Conservation (phyloP, 2,113 vertebrate genomes). For the Phoenicopterus ruber region DNA sequence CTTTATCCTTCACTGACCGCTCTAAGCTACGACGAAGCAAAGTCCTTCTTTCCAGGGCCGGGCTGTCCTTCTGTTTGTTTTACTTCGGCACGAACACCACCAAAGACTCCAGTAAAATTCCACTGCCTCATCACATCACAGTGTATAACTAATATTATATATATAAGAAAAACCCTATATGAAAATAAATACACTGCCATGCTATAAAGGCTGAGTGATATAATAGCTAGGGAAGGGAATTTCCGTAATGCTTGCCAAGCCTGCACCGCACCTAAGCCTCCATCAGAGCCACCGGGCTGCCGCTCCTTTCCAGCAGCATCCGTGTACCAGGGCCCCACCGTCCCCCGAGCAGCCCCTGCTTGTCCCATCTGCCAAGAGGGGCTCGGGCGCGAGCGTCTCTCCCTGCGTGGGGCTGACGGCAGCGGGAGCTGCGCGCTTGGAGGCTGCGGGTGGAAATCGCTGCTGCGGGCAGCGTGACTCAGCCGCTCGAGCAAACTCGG, state of each 20-base stretch:
- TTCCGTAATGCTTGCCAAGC: background rate
- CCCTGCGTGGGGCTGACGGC: fast-evolving
- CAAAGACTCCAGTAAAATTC: background rate
- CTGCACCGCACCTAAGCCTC: fast-evolving
- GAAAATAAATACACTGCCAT: background rate
- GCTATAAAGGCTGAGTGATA: background rate
- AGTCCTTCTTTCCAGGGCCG: background rate
- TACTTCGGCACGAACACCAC: background rate
- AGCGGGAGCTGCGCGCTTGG: fast-evolving
- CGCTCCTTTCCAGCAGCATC: fast-evolving
- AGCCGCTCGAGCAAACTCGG: background rate
- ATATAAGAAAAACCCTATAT: too few relatives aligned
- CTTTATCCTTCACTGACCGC: background rate
- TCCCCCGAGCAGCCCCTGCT: background rate
- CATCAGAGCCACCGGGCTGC: fast-evolving
- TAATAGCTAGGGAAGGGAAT: background rate
- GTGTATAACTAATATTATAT: background rate
- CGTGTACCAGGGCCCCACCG: fast-evolving
- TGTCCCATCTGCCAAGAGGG: fast-evolving
- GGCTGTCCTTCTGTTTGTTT: background rate
- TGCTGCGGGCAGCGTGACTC: background rate
- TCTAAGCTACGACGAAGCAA: background rate
- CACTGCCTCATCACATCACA: background rate
- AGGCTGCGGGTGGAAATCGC: background rate
- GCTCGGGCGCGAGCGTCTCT: fast-evolving